Base-by-base conservation (phyloP, 2,113 vertebrate species). In the Toxotes jaculatrix region DNA sequence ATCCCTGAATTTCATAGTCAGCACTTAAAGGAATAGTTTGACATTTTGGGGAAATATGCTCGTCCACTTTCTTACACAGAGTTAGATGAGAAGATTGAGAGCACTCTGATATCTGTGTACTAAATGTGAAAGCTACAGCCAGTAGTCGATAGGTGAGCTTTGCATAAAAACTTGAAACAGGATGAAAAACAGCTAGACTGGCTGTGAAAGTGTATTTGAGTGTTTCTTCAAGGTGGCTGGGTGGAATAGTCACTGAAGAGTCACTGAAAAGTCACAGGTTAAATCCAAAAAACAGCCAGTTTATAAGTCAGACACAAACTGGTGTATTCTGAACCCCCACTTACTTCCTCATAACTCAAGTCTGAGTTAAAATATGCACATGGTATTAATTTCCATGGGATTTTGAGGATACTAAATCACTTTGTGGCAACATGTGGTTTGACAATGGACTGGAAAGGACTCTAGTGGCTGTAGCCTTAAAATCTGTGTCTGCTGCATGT, bases 311-410 rank as follows among this genome's bases (percentile, higher is more conserved):
- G 49, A 53, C 19, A n/a, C 7, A 1, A n/a, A 21, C 49, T 47
- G 45, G 5, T 47, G 4, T 47, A 6, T 47, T 47, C 45, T 60
- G 34, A 40, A 23, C n/a, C 16, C 5, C 12, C 34, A 4, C 11
- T 59, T 40, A 32, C 23, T 10, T 9, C 17, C 16, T 32, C 31
- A 45, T 45, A 16, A 59, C n/a, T n/a, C n/a, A 56, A 31, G 40
- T 72, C 17, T n/a, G 57, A 62, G 32, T 23, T 32, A n/a, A 77
- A 19, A 59, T 68, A 51, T 60, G 7, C 31, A 49, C 13, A 40
- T 7, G 45, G 67, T 12, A 70, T 4, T 6, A 60, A 47, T 47
- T 61, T 51, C n/a, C 4, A 61, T n/a, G 9, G 5, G 14, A 31
- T 61, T 16, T 4, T 27, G 27, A 36, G 17, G 12, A 55, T 21